Evolutionary conservation across 1,140 invertebrate genomes (phyloP), one percentile per base, ranked within the genome.

Genomic region (Physella acuta): DNA sequence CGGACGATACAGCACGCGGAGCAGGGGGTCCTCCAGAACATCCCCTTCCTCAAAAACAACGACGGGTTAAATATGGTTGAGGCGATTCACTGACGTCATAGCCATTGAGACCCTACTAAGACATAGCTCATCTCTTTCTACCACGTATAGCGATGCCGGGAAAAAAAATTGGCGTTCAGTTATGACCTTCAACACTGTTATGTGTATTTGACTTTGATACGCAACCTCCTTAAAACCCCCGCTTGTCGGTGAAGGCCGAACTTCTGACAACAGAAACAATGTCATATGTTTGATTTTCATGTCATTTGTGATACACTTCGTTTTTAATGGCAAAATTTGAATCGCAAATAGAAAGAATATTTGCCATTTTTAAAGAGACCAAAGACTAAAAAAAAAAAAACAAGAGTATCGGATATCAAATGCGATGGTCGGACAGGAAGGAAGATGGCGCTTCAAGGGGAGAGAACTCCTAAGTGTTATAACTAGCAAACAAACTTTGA

Each of bases 1-100:
- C 52, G 39, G 17, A 16, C 63, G 34, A 37, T 39, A 8, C 36
- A 16, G 39, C 28, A 36, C 2, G 2, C 8, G 2, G 55, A 28
- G 33, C 26, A 60, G 36, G 56, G 52, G 24, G 31, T 61, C 5
- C 28, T 62, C 33, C 63, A 71, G 17, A 67, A 67, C 53, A 14
- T 62, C n/a, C 70, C 58, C 2, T 60, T 67, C 24, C 63, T 65
- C 34, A 65, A 65, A 28, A 66, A 62, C 4, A 26, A 34, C n/a
- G 62, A 66, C n/a, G 33, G 58, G 1, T 20, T 65, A 14, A 71
- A 56, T 51, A 65, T 71, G 31, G 51, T 71, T 2, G 70, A 71
- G 24, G 52, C 70, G 0, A 67, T 65, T 4, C 70, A 71, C 33
- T 59, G 64, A 52, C 52, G n/a, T 31, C 11, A 63, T 33, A 28